phyloP scores from a whole-genome alignment of 1,140 invertebrate species.

The Papilio xuthus region DNA sequence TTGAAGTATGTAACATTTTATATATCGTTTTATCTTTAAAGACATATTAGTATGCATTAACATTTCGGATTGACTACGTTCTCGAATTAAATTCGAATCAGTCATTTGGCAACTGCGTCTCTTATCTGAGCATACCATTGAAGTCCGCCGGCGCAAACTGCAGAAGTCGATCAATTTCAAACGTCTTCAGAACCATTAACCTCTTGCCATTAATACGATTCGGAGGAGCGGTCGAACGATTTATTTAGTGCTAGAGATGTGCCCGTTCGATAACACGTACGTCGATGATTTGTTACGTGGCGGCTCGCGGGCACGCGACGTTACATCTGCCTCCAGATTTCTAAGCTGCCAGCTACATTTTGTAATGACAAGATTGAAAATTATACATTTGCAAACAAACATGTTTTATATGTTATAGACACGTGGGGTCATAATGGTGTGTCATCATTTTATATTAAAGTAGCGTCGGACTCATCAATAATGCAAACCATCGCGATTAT shows the following conservation, averaged over 20 bases:
- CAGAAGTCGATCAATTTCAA: conserved; percentile 68
- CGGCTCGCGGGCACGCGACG: conserved; percentile 55
- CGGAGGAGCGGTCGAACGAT: conserved; percentile 56
- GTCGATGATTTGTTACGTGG: conserved; percentile 67
- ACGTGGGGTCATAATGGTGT: conserved; percentile 61
- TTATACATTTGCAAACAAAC: conserved; percentile 21
- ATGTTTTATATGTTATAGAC: conserved; percentile 17
- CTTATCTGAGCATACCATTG: conserved; percentile 53
- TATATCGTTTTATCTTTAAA: conserved; percentile 13
- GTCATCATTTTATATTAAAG: conserved; percentile 73
- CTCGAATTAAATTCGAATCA: conserved; percentile 55
- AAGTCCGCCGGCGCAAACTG: conserved; percentile 46
- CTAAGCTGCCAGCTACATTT: conserved; percentile 30
- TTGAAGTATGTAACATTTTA: conserved; percentile 9
- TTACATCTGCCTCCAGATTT: conserved; percentile 45
- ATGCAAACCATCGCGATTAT: conserved; percentile 72
- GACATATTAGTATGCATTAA: conserved; percentile 34
- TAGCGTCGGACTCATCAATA: conserved; percentile 66
- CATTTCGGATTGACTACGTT: conserved; percentile 31
- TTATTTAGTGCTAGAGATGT: conserved; percentile 73
- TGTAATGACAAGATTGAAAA: conserved; percentile 24
- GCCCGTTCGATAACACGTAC: conserved; percentile 65
- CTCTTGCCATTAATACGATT: conserved; percentile 65
- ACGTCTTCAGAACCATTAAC: conserved; percentile 68
- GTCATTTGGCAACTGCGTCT: conserved; percentile 46